Evolutionary conservation across 1,140 invertebrate species (phyloP).

Genomic region (Grapholita molesta): DNA sequence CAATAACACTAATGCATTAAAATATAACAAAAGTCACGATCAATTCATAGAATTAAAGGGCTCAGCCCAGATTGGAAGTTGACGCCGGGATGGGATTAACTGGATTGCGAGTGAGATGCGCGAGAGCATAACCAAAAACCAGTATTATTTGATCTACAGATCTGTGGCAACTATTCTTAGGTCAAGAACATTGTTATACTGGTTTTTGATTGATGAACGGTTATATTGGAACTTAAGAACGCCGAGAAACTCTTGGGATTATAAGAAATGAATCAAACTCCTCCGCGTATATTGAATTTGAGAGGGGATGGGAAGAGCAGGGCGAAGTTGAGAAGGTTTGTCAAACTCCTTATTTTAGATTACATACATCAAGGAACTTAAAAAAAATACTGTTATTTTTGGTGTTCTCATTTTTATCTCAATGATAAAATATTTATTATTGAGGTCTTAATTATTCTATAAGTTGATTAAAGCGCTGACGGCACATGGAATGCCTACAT

Average conservation of each 20-base stretch:
- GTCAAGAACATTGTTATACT: background rate
- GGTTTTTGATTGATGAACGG: background rate
- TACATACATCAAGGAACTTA: too few species aligned
- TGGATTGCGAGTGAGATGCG: background rate
- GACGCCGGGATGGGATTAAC: slow-evolving; percentile 42
- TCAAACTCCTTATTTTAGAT: too few species aligned
- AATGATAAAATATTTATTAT: too few species aligned
- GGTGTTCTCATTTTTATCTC: too few species aligned
- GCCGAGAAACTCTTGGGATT: slow-evolving; percentile 42
- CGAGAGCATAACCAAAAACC: background rate
- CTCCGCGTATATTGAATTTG: slow-evolving; percentile 53
- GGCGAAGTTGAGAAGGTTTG: slow-evolving; percentile 17
- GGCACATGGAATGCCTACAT: too few species aligned
- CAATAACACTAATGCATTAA: slow-evolving; percentile 9
- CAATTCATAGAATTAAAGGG: slow-evolving; percentile 51
- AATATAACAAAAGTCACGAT: slow-evolving; percentile 34
- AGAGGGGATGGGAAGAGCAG: slow-evolving; percentile 17
- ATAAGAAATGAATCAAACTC: slow-evolving; percentile 60
- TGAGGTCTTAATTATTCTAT: too few species aligned
- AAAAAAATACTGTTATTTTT: too few species aligned
- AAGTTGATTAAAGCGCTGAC: too few species aligned
- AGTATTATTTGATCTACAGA: background rate
- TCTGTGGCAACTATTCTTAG: background rate
- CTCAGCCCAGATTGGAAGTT: slow-evolving; percentile 52
- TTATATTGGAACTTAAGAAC: background rate